These are phyloP conservation scores for Philereme vetulata DNA, from an alignment of 2,888 invertebrate genomes.

Conservation along the genomic window DNA sequence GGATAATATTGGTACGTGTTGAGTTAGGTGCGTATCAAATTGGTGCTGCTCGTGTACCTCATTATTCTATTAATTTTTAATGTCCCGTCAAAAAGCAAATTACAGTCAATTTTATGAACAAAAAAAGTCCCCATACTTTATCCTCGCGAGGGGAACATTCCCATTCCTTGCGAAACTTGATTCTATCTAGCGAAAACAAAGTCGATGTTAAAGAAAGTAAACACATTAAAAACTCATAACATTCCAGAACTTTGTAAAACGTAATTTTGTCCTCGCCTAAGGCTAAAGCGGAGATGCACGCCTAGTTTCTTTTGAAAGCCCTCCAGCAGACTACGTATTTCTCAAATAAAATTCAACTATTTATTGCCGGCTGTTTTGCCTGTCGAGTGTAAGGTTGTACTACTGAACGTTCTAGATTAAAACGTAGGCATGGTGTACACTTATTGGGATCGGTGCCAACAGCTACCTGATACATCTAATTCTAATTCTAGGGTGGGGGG, in stretches of 20 bases:
- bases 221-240: constrained; percentile 43
- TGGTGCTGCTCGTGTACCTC: no score
- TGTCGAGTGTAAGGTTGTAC: not conserved
- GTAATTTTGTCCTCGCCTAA: constrained; percentile 50
- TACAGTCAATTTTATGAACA: no score
- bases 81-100: no score
- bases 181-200: constrained; percentile 34
- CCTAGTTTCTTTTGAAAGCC: constrained; percentile 35
- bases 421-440: no score
- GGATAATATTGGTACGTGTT: no score
- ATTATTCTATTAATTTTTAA: no score
- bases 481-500: no score
- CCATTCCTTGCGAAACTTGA: constrained; percentile 19
- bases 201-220: constrained; percentile 38
- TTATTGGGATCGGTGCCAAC: no score
- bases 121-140: constrained; percentile 18
- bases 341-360: constrained; percentile 22
- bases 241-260: constrained; percentile 38
- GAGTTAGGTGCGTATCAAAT: no score
- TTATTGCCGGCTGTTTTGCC: constrained; percentile 7
- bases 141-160: constrained; percentile 15
- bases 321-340: constrained; percentile 34
- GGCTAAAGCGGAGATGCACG: constrained; percentile 35
- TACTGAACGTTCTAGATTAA: no score
- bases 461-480: no score